Evolutionary conservation across 2,888 invertebrate species (phyloP), one percentile per base, ranked within the genome.

Genomic region (Siphonodentalium dalli): DNA sequence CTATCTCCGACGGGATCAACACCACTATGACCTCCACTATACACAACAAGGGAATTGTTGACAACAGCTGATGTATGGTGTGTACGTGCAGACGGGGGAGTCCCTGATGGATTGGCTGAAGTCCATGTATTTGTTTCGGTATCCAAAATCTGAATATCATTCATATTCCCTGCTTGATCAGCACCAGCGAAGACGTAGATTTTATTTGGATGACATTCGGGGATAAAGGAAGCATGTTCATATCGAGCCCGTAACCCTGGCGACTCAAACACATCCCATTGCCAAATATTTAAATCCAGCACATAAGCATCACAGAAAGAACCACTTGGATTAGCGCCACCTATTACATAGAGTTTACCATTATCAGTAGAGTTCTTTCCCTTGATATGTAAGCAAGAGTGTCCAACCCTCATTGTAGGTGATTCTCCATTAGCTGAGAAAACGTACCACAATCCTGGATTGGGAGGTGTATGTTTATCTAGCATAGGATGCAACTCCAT

Each of bases 251-350:
- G 62, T 37, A 80, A 71, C 3, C 74, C 74, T 5, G 71, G 65
- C 0, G 62, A 54, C 39, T 77, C 75, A 20, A 72, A 56, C 11
- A 68, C 66, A 52, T 79, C 76, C 82, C 82, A 82, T 9, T 65
- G 51, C 26, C 76, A 65, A 20, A 74, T 71, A 40, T 74, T 69
- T 13, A 80, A 64, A 59, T 80, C 76, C 9, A 81, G 63, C 6
- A 74, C 65, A 46, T 72, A 76, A 1, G 72, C 71, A 43, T 82
- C 81, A 54, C 68, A 66, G 48, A 80, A 80, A 0, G 78, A 66
- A n/a, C 74, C 75, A 47, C 73, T 72, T 2, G 80, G 81, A 62
- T 80, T 80, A 8, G 81, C 82, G 4, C 82, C 82, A 11, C 81
- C 82, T 11, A 82, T 75, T n/a, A 81, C 58, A 49, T 74, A 76